Percentiles rank a stretch among this genome's conserved stretches.
Evolutionary conservation across 2,888 invertebrate genomes (phyloP).

Genomic region (Calephelis perditalis): DNA sequence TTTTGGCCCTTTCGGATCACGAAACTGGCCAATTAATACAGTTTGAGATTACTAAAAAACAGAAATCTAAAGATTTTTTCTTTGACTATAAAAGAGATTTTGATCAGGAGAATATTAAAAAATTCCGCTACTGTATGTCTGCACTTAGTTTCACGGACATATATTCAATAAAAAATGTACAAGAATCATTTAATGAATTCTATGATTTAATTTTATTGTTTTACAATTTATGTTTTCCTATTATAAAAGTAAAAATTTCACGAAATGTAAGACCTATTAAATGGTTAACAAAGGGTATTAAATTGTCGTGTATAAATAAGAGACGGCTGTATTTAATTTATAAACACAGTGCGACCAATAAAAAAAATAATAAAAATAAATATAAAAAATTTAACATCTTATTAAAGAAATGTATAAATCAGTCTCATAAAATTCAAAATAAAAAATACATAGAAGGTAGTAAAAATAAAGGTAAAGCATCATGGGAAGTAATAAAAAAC

Average conservation of each 20-base stretch:
- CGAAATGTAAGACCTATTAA: not conserved
- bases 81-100: not conserved
- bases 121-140: not conserved
- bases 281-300: not conserved
- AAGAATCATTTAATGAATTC: slow-evolving; percentile 1
- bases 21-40: not conserved
- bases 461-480: slow-evolving; percentile 2
- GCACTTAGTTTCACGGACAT: not conserved
- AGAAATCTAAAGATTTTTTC: not conserved
- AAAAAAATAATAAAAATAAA: not conserved
- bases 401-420: not conserved
- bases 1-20: not conserved
- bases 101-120: not conserved
- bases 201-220: not conserved
- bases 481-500: not conserved
- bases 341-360: not conserved
- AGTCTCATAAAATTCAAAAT: slow-evolving; percentile 3
- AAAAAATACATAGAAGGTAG: not conserved
- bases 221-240: not conserved
- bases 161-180: not conserved
- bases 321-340: not conserved
- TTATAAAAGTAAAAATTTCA: not conserved
- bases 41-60: not conserved
- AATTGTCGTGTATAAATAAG: not conserved
- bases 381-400: not conserved